These are phyloP conservation scores for Lapara coniferarum DNA, from an alignment of 2,888 invertebrate genomes.

Conservation along the genomic window DNA sequence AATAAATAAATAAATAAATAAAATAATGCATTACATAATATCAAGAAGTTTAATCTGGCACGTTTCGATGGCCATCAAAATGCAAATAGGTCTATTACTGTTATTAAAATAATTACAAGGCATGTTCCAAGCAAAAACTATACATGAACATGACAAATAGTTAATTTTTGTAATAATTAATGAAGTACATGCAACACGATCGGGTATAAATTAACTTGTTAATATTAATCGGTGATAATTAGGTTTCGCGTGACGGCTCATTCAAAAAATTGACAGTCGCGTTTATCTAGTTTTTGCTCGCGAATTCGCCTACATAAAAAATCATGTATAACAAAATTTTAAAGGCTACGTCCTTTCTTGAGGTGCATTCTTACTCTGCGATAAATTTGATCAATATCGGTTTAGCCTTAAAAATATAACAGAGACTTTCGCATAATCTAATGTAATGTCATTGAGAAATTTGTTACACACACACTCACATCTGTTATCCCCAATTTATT, in stretches of 20 bases:
- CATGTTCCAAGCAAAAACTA: background rate
- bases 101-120: background rate
- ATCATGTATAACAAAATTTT: too few relatives aligned
- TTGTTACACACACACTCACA: too few relatives aligned
- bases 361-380: too few relatives aligned
- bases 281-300: too few relatives aligned
- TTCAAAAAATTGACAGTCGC: background rate
- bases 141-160: constrained; percentile 6
- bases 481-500: too few relatives aligned
- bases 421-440: too few relatives aligned
- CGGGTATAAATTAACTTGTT: background rate
- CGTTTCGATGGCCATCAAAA: background rate
- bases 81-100: background rate
- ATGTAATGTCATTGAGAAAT: too few relatives aligned
- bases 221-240: background rate
- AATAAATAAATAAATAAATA: background rate
- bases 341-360: too few relatives aligned
- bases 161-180: background rate
- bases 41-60: background rate
- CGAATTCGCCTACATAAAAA: too few relatives aligned
- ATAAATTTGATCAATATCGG: too few relatives aligned
- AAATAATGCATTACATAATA: too few relatives aligned
- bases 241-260: background rate
- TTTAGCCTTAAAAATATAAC: too few relatives aligned
- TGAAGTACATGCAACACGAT: background rate